phyloP scores from a whole-genome alignment of 2,888 invertebrate genomes.

The Lissonota sp. region DNA sequence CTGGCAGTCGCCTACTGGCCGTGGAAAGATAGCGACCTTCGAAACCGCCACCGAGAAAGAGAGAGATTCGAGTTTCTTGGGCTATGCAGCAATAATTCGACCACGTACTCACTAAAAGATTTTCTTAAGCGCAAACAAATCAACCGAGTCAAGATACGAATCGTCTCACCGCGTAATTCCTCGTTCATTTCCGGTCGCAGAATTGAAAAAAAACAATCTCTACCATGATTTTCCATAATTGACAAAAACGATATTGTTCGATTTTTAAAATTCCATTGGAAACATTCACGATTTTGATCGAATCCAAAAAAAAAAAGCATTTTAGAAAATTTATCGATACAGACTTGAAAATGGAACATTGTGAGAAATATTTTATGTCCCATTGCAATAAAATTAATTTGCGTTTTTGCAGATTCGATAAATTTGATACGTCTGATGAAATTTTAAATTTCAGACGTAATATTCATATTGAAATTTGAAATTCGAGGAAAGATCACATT shows the following conservation, averaged over 20 bases:
- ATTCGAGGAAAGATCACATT: too few species aligned
- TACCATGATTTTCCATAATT: background rate
- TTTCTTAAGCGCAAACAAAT: constrained; percentile 4
- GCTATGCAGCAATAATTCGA: constrained; percentile 18
- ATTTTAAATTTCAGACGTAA: too few species aligned
- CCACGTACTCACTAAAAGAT: constrained; percentile 13
- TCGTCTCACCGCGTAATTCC: background rate
- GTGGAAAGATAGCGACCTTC: constrained; percentile 65
- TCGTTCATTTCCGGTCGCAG: constrained; percentile 1
- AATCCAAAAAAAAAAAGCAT: too few species aligned
- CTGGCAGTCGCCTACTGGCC: constrained; percentile 56
- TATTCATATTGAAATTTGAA: too few species aligned
- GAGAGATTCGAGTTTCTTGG: constrained; percentile 40
- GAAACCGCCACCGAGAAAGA: constrained; percentile 38
- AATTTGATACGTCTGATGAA: too few species aligned
- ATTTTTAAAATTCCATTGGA: background rate
- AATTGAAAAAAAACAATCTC: background rate
- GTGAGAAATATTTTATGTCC: too few species aligned
- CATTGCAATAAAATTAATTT: too few species aligned
- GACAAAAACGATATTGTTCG: background rate
- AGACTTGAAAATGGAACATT: too few species aligned
- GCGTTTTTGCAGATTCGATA: too few species aligned
- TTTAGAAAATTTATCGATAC: too few species aligned
- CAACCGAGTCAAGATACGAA: background rate
- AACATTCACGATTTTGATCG: too few species aligned